Conservation (phyloP, 1,140 invertebrate species). For the Caerostris extrusa region DNA sequence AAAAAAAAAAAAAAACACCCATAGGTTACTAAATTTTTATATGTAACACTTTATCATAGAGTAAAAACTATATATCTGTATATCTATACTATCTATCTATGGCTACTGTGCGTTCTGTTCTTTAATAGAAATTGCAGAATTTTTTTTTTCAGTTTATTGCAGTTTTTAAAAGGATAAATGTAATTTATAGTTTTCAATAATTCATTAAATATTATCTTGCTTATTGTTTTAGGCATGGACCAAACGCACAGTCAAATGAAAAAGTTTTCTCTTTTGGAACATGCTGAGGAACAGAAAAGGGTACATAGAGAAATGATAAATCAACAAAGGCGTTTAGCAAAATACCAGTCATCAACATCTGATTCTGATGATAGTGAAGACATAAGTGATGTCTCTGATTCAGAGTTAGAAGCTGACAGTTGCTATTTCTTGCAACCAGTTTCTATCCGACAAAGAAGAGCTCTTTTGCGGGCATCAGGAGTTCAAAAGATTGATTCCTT, state of each 20-base stretch:
- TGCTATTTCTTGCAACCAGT: conserved; percentile 96
- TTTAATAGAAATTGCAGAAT: too few species aligned
- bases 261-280: conserved; percentile 90
- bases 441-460: conserved; percentile 93
- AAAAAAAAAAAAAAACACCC: too few species aligned
- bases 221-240: conserved; percentile 87
- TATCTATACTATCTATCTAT: too few species aligned
- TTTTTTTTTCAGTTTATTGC: too few species aligned
- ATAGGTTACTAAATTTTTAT: too few species aligned
- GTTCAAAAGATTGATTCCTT: conserved; percentile 95
- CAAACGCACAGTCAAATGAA: conserved; percentile 90
- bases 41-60: too few species aligned
- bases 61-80: too few species aligned
- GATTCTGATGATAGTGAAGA: conserved; percentile 84
- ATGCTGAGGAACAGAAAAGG: conserved; percentile 92
- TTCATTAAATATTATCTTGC: too few species aligned
- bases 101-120: too few species aligned
- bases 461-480: conserved; percentile 92
- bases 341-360: conserved; percentile 77
- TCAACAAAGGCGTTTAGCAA: conserved; percentile 86
- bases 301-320: conserved; percentile 91
- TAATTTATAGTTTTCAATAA: too few species aligned
- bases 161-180: too few species aligned
- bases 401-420: conserved; percentile 92
- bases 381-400: conserved; percentile 90